Evolutionary conservation across 2,888 invertebrate species (phyloP).

Genomic region (Agelastica alni): DNA sequence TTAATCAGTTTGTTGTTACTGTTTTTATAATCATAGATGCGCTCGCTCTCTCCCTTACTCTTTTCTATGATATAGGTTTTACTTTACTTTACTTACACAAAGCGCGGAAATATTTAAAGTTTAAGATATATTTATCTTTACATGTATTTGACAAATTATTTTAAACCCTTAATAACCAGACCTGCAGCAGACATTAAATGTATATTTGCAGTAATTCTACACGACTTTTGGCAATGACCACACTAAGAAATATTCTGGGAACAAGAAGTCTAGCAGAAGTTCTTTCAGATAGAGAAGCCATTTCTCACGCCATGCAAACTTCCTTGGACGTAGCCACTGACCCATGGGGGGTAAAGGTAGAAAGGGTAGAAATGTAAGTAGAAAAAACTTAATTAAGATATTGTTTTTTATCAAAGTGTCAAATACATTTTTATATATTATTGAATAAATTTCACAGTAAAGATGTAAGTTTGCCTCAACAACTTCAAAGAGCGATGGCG

Average conservation of each 20-base stretch:
- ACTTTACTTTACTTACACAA: too few relatives aligned
- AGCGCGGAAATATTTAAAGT: too few relatives aligned
- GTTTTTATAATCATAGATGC: too few relatives aligned
- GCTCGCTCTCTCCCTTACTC: too few relatives aligned
- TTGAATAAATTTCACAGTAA: conserved; percentile 64
- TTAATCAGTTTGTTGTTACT: too few relatives aligned
- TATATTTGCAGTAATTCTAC: conserved; percentile 75
- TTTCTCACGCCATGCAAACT: conserved; percentile 88
- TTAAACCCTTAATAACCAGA: too few relatives aligned
- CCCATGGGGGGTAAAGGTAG: conserved; percentile 92
- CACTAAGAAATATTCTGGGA: conserved; percentile 87
- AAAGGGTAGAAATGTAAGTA: conserved; percentile 90
- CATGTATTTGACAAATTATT: too few relatives aligned
- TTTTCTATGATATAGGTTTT: too few relatives aligned
- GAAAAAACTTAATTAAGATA: background rate
- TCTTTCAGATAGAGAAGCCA: conserved; percentile 87
- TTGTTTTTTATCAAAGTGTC: background rate
- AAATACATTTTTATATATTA: too few relatives aligned
- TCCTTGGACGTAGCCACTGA: conserved; percentile 86
- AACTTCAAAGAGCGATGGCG: conserved; percentile 81
- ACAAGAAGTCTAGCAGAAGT: conserved; percentile 91
- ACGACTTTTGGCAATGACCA: conserved; percentile 80
- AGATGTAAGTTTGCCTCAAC: conserved; percentile 76
- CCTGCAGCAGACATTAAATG: too few relatives aligned
- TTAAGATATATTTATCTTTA: too few relatives aligned